Evolutionary conservation across 2,797 vertebrate species (phyloP), one percentile per base, ranked within the genome.

Genomic region (Bucorvus abyssinicus): DNA sequence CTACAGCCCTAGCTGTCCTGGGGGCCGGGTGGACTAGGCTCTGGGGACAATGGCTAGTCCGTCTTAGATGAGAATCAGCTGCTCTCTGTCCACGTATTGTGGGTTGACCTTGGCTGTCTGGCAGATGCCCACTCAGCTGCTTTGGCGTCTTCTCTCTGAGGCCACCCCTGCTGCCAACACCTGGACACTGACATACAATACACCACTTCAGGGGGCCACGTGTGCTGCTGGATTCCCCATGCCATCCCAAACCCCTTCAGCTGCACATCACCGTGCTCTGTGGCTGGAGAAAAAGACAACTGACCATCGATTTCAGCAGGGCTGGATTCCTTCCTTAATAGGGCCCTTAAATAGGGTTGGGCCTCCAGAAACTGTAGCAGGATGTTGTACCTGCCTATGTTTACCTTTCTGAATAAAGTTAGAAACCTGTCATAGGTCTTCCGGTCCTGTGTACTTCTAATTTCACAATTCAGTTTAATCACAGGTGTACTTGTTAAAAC

Each of bases 401-500:
- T 55, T 91, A 79, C 12, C 23, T 68, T 79, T 42, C 78, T 45
- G 36, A 89, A 71, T 61, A 75, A 84, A 74, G 40, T 42, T 26
- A 75, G 67, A 89, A 91, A 56, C 19, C 27, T 82, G 20, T 26
- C 52, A 79, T 27, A 13, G 56, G 30, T 23, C 16, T 88, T 90
- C 40, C 56, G 77, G 74, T 42, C 89, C 55, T 89, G 42, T 4
- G 1, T 92, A 44, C 22, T 84, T 94, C 47, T 80, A 21, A 71
- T 90, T 95, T 84, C 74, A 74, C 61, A 68, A 67, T 81, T 76
- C 76, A 70, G 32, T 36, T 88, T 90, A 96, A 90, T 73, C 50
- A 34, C 42, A 70, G 63, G 49, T 77, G 40, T 73, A 74, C 95
- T 89, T 95, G 95, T 95, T 94, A 89, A 92, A 91, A 94, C 94